A percentile compares a stretch with the other conserved stretches of the same genome.
These are phyloP conservation scores for Trimorus sp. DNA, from an alignment of 2,888 invertebrate genomes.

Conservation along the genomic window DNA sequence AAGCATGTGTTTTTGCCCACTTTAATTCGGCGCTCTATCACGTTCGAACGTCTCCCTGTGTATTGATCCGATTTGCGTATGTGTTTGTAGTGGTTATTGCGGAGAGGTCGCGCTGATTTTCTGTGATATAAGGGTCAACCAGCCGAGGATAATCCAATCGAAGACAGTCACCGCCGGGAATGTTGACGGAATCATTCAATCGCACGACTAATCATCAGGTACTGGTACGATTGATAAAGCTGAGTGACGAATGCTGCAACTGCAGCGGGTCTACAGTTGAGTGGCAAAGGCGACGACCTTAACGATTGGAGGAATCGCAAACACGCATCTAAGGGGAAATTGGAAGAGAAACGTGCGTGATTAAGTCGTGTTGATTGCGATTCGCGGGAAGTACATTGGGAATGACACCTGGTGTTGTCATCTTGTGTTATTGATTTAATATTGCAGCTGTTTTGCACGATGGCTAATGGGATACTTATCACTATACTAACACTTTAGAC, in stretches of 20 bases:
- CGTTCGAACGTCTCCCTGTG: conserved; percentile 1
- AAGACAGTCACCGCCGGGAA: conserved; percentile 74
- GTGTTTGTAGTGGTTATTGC: conserved; percentile 19
- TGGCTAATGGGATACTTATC: no score
- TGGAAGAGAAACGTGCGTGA: no score
- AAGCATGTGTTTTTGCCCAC: conserved; percentile 32
- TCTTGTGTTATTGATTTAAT: no score
- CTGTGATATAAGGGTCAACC: conserved; percentile 38
- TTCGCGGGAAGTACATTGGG: no score
- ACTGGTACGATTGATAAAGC: conserved; percentile 61
- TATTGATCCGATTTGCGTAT: conserved; percentile 9
- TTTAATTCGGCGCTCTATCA: background rate
- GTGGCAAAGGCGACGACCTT: no score
- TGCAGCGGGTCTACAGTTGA: background rate
- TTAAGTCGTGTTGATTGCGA: no score
- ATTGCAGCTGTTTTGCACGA: no score
- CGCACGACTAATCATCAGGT: conserved; percentile 90
- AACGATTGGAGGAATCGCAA: no score
- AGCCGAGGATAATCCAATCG: conserved; percentile 24
- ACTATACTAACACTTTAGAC: no score
- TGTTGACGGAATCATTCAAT: conserved; percentile 84
- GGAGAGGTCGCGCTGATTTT: conserved; percentile 20
- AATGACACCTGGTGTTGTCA: no score
- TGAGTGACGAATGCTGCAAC: no score
- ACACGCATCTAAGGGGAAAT: no score